Base-by-base conservation (phyloP, 2,113 vertebrate genomes). In the Cepphus grylle region DNA sequence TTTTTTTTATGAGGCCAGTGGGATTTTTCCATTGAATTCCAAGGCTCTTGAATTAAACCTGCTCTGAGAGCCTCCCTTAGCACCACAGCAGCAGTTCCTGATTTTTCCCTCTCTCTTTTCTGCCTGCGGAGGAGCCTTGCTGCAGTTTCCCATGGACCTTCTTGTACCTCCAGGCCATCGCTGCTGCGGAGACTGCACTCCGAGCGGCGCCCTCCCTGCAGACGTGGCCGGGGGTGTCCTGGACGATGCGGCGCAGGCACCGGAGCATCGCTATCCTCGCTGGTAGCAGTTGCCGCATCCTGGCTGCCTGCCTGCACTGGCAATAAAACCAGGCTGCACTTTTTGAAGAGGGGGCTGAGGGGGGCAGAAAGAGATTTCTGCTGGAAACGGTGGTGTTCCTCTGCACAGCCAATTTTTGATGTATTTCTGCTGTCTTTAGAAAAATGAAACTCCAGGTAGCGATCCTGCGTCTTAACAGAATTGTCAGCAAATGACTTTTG, bases 111-210 rank as follows among this genome's bases (percentile, higher is more conserved):
- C n/a, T 43, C 30, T 42, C 42, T 65, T 26, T 63, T 15, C 69
- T 22, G 19, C 12, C 53, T 16, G 0, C 0, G 0, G 2, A 34
- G 32, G 29, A 84, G 65, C 52, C 47, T 43, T 4, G n/a, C 42
- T 43, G 79, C 45, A 3, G 27, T 26, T 76, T 17, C 20, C 70
- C 15, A 1, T 0, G 8, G 32, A 21, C 43, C 21, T 79, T 27
- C 53, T 16, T 4, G 0, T 16, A 2, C 2, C 34, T 38, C 11
- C 49, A 21, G 77, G 20, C 49, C 8, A 8, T 1, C 1, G 0
- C 20, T 3, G 59, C 13, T 4, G 32, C 87, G 32, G 52, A 29
- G 71, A 12, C 27, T 27, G 0, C 3, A 0, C 26, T 43, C 16
- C 0, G 12, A 10, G 59, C 0, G 9, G 16, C 29, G 47, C 49